A percentile compares a stretch with the other conserved stretches of the same genome.
phyloP scores from a whole-genome alignment of 2,797 vertebrate genomes.

The Varecia variegata region DNA sequence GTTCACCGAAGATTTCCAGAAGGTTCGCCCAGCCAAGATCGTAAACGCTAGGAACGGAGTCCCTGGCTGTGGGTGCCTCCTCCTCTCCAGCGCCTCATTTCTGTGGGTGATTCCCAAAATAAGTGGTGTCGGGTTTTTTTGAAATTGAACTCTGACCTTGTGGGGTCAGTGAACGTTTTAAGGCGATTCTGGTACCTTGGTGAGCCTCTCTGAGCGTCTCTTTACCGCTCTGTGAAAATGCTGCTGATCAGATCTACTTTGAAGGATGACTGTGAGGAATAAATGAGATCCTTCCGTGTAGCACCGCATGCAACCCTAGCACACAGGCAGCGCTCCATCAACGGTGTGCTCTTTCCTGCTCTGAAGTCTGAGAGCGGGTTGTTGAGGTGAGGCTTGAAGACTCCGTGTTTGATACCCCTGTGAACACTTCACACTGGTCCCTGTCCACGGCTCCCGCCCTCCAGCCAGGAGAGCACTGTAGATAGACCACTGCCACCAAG shows the following conservation, averaged over 20 bases:
- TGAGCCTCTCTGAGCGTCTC: not conserved
- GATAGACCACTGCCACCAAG: not conserved
- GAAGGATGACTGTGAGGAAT: not conserved
- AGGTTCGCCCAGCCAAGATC: not conserved
- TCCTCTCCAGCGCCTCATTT: not conserved
- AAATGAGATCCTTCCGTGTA: not conserved
- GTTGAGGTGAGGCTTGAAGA: not conserved
- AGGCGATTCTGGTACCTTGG: not conserved
- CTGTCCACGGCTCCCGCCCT: not conserved
- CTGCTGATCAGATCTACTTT: not conserved
- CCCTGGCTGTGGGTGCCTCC: not conserved
- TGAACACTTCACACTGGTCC: not conserved
- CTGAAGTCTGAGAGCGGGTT: fast-evolving
- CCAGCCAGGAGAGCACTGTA: not conserved
- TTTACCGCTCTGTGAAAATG: not conserved
- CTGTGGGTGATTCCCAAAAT: not conserved
- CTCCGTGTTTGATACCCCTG: not conserved
- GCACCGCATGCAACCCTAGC: fast-evolving
- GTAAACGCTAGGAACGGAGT: fast-evolving
- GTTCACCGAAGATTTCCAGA: not conserved
- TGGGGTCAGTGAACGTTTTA: not conserved
- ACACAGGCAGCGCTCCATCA: fast-evolving
- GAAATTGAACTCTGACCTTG: not conserved
- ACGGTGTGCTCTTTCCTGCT: fast-evolving
- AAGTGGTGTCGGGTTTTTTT: not conserved